A percentile compares a stretch with the other conserved stretches of the same genome.
Evolutionary conservation across 1,140 invertebrate genomes (phyloP).

Genomic region (Trichonephila inaurata): DNA sequence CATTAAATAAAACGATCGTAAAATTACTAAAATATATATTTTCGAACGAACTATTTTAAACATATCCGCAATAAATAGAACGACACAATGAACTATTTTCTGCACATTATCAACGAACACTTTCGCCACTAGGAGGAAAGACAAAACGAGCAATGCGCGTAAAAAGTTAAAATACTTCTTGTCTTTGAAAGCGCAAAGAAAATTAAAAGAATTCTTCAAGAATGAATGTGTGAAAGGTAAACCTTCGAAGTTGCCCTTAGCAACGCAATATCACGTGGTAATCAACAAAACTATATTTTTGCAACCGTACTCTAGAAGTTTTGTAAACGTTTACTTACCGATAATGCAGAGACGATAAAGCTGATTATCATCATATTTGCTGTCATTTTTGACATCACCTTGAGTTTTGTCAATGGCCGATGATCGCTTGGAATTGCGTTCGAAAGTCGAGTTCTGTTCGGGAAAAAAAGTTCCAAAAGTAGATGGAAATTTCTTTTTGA

Average conservation of each 20-base stretch:
- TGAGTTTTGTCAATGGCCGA: not conserved
- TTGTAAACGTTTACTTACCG: conserved; percentile 73
- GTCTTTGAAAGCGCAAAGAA: not conserved
- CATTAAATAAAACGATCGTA: too few relatives aligned
- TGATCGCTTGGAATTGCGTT: not conserved
- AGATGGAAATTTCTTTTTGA: not conserved
- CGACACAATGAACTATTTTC: not conserved
- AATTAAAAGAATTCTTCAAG: not conserved
- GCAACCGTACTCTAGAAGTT: conserved; percentile 69
- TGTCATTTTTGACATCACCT: conserved; percentile 65
- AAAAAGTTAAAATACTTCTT: not conserved
- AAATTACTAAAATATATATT: too few relatives aligned
- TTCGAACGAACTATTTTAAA: too few relatives aligned
- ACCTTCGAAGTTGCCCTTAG: conserved; percentile 65
- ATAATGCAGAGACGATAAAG: conserved; percentile 60
- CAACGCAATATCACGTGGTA: conserved; percentile 64
- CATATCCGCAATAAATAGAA: too few relatives aligned
- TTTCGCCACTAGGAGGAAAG: not conserved
- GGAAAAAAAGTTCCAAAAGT: not conserved
- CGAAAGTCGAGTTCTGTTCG: not conserved
- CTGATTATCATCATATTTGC: conserved; percentile 49
- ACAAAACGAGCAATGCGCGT: not conserved
- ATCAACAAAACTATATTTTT: conserved; percentile 75
- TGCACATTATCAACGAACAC: not conserved
- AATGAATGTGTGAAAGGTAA: conserved; percentile 25